Conservation (phyloP, 30 jellyfish, hydroid and myxozoan species). For the Cassiopea andromeda region DNA sequence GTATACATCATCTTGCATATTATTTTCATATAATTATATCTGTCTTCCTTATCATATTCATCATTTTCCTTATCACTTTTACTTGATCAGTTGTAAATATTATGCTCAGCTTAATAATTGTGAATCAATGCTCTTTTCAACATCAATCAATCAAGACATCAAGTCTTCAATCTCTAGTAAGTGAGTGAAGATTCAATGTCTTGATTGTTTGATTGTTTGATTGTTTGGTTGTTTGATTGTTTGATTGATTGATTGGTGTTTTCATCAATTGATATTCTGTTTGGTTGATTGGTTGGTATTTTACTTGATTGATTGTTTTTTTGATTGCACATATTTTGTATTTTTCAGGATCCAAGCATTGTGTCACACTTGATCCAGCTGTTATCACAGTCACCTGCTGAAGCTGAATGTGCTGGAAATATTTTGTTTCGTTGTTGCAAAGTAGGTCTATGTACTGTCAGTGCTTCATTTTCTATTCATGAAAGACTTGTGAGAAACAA, state of each 20-base stretch:
- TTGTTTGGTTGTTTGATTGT: neutral
- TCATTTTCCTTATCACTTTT: too few species aligned
- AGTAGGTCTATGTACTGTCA: conserved; percentile 28
- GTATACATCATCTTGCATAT: too few species aligned
- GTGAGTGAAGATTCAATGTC: too few species aligned
- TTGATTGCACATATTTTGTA: neutral
- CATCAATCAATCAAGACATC: too few species aligned
- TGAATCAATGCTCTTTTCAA: too few species aligned
- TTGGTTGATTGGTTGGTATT: neutral
- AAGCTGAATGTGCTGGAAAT: conserved; percentile 95
- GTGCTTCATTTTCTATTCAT: neutral
- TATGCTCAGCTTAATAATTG: too few species aligned
- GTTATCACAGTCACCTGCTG: conserved; percentile 72
- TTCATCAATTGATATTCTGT: too few species aligned
- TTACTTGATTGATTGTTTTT: neutral
- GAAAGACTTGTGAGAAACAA: too few species aligned
- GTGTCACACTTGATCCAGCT: conserved; percentile 69
- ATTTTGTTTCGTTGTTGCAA: conserved; percentile 84
- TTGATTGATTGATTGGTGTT: neutral
- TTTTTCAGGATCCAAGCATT: conserved; percentile 61
- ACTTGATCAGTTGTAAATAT: too few species aligned
- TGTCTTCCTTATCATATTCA: too few species aligned
- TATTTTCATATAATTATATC: too few species aligned
- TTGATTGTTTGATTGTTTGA: neutral
- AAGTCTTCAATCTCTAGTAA: too few species aligned